Evolutionary conservation across 2,113 vertebrate genomes (phyloP), one percentile per base, ranked within the genome.

Genomic region (Fulica atra): DNA sequence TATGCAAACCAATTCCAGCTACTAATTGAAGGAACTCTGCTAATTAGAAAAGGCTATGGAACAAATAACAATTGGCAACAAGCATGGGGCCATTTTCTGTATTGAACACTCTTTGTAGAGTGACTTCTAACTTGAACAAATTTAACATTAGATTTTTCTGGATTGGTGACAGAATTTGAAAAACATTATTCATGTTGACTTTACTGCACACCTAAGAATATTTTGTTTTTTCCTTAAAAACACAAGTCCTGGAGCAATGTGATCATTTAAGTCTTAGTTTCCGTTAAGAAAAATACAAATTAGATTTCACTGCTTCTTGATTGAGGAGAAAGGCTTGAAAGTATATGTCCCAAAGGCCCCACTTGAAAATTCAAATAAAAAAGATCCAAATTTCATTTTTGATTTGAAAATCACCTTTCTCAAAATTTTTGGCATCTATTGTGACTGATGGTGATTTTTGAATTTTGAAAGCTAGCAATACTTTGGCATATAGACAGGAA

Each of bases 11-110:
- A 65, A 90, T 94, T 93, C 73, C 83, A 92, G 69, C 60, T 91
- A 72, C 90, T 92, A 96, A 96, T 86, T 93, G 90, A 90, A 94
- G 95, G 88, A 96, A 94, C 64, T 81, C 80, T 78, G n/a, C 90
- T 92, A 93, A 95, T 92, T 96, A 92, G 88, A 74, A 93, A 84
- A 90, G 80, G 61, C 68, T 81, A 68, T 42, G 61, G 77, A 92
- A 95, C 64, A 95, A 95, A 95, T 66, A 95, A 95, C 78, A 88
- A 81, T 81, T 93, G 78, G 35, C 88, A 87, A 56, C 35, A 89
- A 91, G 31, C 56, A 57, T 31, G 44, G 50, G 86, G 77, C 86
- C 73, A 87, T 72, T 74, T 87, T 94, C 83, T 91, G 28, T 65
- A 59, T 65, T 50, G 44, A 86, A 82, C 36, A 38, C 23, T 9